Evolutionary conservation across 2,113 vertebrate genomes (phyloP).

Genomic region (Hepsetus odoe): DNA sequence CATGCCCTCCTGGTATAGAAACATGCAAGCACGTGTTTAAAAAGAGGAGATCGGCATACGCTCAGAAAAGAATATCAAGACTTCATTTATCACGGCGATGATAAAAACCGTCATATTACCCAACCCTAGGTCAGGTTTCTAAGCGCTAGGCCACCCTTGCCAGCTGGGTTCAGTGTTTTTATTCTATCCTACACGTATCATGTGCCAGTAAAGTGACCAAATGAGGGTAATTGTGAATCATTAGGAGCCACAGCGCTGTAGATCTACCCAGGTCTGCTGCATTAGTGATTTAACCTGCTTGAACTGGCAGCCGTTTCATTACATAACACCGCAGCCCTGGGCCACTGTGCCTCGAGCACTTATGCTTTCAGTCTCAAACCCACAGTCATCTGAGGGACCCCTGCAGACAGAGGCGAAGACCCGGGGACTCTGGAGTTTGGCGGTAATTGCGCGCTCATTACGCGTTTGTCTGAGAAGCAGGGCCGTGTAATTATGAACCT

Average conservation of each 20-base stretch:
- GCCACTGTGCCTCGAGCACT: not conserved
- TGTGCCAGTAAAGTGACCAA: too few relatives aligned
- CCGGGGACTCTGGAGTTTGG: constrained; percentile 10
- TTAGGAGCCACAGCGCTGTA: not conserved
- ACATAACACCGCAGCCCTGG: not conserved
- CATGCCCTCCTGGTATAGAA: too few relatives aligned
- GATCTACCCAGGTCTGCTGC: not conserved
- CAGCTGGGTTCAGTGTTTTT: too few relatives aligned
- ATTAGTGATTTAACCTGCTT: not conserved
- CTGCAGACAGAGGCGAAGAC: constrained; percentile 4
- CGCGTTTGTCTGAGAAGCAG: constrained; percentile 33
- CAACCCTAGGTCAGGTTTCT: too few relatives aligned
- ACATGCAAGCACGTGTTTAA: too few relatives aligned
- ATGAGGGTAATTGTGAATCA: not conserved
- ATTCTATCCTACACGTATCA: too few relatives aligned
- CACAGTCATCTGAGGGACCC: constrained; percentile 9
- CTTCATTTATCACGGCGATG: too few relatives aligned
- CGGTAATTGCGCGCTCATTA: constrained; percentile 30
- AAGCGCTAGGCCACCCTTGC: too few relatives aligned
- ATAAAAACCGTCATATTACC: too few relatives aligned
- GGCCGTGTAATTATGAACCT: constrained; percentile 38
- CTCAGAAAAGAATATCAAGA: too few relatives aligned
- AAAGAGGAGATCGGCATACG: too few relatives aligned
- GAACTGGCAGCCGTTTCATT: not conserved
- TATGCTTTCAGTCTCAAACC: not conserved